These are phyloP conservation scores for Hirtodrosophila histrioides DNA, from an alignment of 2,888 invertebrate species.

Conservation along the genomic window DNA sequence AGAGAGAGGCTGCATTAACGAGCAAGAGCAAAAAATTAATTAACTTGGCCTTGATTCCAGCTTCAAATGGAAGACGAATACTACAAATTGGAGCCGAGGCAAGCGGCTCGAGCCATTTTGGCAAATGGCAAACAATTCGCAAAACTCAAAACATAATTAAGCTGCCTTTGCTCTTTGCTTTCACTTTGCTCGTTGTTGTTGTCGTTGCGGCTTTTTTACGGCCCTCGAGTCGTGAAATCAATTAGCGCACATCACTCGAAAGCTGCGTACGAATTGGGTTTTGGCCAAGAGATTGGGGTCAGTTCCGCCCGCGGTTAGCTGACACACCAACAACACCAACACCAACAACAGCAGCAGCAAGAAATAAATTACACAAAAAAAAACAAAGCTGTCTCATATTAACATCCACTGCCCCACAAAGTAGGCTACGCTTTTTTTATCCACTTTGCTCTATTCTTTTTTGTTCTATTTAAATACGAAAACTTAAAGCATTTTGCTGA, in stretches of 20 bases:
- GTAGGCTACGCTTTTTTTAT: conserved; percentile 24
- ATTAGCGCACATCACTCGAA: conserved; percentile 62
- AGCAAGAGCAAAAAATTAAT: conserved; percentile 58
- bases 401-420: conserved; percentile 26
- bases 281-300: conserved; percentile 45
- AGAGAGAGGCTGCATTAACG: conserved; percentile 9
- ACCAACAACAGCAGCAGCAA: neutral
- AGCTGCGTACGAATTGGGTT: conserved; percentile 23
- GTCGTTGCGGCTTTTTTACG: conserved; percentile 12
- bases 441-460: conserved; percentile 8
- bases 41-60: conserved; percentile 56
- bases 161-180: conserved; percentile 38
- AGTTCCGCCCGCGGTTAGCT: conserved; percentile 12
- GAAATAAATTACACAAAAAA: neutral
- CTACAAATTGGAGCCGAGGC: conserved; percentile 7
- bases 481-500: conserved; percentile 28
- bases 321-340: neutral
- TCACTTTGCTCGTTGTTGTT: conserved; percentile 2
- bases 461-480: conserved; percentile 19
- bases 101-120: conserved; percentile 19
- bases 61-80: conserved; percentile 11
- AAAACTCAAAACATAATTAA: conserved; percentile 72
- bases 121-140: conserved; percentile 64
- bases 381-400: conserved; percentile 21
- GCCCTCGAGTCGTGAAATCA: conserved; percentile 62